Evolutionary conservation across 2,888 invertebrate species (phyloP), one percentile per base, ranked within the genome.

Genomic region (Drosophila tripunctata): DNA sequence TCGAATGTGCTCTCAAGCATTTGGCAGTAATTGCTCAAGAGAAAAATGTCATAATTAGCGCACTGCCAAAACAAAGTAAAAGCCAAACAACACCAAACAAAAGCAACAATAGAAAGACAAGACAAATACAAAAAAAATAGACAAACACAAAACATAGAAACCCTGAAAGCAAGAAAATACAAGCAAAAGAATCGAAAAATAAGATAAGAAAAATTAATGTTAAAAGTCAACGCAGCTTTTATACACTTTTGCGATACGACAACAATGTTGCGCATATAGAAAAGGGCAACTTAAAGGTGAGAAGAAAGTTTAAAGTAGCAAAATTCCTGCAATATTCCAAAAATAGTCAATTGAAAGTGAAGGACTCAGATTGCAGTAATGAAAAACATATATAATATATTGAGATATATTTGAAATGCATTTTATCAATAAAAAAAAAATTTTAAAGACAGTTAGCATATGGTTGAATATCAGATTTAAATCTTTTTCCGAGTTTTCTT

Each of bases 21-120:
- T 88, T 81, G 81, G 73, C 87, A 86, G 88, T 86, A 81, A 88
- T 88, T 81, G 84, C 66, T 69, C 44, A 27, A 57, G 52, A 88
- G 52, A 75, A 71, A 63, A 75, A 75, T 83, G 67, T 65, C 76
- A 65, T 86, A 88, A 75, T 81, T 79, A 75, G 83, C 86, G 41
- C 66, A 58, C 22, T 58, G 72, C 19, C 56, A 77, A 72, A 61
- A 63, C 69, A 63, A 60, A 55, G 58, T 41, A 40, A 55, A 65
- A 51, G 12, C 21, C 36, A 50, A 44, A 43, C 10, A 36, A 60
- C 27, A 44, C 45, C 10, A 36, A 60, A 33, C 38, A 6, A 19
- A 35, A 30, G n/a, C 38, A 45, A 51, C 55, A 65, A 67, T 40
- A 22, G 22, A 38, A 38, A n/a, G n/a, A n/a, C 7, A 57, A 17